Conservation (phyloP, 2,888 invertebrate genomes). For the Chrysotoxum bicinctum region DNA sequence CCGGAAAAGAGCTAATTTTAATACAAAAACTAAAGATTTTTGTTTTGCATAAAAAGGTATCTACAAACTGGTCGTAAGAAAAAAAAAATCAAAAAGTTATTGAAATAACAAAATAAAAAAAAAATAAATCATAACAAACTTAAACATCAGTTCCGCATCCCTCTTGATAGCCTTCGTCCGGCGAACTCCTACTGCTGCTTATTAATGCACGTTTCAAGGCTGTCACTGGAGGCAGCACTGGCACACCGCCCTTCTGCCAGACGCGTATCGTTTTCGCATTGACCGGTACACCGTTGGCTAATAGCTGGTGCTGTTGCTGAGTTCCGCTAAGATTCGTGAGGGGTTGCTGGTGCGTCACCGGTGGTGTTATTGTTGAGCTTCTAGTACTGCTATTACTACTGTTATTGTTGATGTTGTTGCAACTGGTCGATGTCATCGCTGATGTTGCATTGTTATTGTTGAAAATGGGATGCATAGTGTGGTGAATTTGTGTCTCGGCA, state of each 20-base stretch:
- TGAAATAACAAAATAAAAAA: constrained; percentile 8
- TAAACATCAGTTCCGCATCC: constrained; percentile 96
- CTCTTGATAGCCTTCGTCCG: constrained; percentile 95
- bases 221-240: constrained; percentile 92
- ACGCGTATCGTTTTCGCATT: constrained; percentile 91
- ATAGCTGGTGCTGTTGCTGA: constrained; percentile 77
- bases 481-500: constrained; percentile 81
- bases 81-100: too few relatives aligned
- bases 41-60: constrained; percentile 45
- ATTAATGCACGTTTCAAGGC: constrained; percentile 92
- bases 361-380: constrained; percentile 74
- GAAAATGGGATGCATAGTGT: constrained; percentile 82
- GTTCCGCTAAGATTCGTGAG: constrained; percentile 76
- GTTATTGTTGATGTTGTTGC: constrained; percentile 60
- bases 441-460: constrained; percentile 77
- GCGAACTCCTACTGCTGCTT: constrained; percentile 91
- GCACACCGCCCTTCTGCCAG: constrained; percentile 92
- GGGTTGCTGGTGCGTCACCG: constrained; percentile 74
- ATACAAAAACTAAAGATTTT: constrained; percentile 22
- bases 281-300: constrained; percentile 82
- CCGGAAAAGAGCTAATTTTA: constrained; percentile 40
- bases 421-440: constrained; percentile 69
- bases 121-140: constrained; percentile 59
- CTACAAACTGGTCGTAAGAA: constrained; percentile 52
- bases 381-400: constrained; percentile 72